Evolutionary conservation across 64 coral and sea anemone genomes (phyloP).

Genomic region (Exaiptasia diaphana): DNA sequence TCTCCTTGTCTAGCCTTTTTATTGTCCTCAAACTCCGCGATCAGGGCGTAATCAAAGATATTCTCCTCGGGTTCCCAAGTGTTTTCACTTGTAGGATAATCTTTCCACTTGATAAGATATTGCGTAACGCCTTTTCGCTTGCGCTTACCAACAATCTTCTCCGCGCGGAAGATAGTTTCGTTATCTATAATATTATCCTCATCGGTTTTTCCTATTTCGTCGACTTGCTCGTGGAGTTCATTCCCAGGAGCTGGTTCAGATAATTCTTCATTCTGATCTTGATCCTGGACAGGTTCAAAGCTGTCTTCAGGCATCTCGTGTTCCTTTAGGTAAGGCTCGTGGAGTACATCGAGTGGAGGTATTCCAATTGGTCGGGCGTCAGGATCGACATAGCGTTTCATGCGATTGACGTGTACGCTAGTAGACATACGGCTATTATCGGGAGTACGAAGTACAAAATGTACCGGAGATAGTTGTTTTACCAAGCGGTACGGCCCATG

Average conservation of each 20-base stretch:
- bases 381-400: conserved; percentile 45
- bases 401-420: conserved; percentile 43
- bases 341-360: background rate
- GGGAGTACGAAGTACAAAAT: conserved; percentile 8
- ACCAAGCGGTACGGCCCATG: conserved; percentile 40
- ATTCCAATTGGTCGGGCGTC: conserved; percentile 35
- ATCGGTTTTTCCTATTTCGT: no score
- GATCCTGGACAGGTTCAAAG: no score
- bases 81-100: conserved; percentile 20
- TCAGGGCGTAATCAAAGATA: background rate
- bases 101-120: conserved; percentile 20
- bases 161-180: conserved; percentile 13
- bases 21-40: background rate
- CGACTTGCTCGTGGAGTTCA: background rate
- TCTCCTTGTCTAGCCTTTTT: no score
- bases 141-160: background rate
- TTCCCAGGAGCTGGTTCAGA: background rate
- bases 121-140: background rate
- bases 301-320: conserved; percentile 37
- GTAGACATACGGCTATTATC: conserved; percentile 12
- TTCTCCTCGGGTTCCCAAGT: conserved; percentile 30
- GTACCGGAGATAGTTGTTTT: conserved; percentile 37
- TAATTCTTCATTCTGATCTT: no score
- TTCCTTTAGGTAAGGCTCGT: conserved; percentile 30
- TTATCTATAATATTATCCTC: no score